These are phyloP conservation scores for Pseudomyrmex concolor DNA, from an alignment of 1,140 invertebrate genomes.

Conservation along the genomic window DNA sequence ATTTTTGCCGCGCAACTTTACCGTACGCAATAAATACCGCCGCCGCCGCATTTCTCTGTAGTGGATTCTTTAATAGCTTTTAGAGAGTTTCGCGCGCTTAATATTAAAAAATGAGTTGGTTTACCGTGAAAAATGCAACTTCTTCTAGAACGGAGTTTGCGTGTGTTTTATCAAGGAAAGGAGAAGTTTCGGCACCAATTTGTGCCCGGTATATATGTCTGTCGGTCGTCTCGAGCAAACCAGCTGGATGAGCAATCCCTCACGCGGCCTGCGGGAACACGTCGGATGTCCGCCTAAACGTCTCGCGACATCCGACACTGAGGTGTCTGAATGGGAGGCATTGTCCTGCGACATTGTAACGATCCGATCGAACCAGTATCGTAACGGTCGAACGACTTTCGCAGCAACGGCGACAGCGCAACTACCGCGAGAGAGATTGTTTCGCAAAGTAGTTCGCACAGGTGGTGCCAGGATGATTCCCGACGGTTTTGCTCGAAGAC, in stretches of 20 bases:
- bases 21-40: conserved; percentile 11
- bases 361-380: conserved; percentile 72
- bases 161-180: conserved; percentile 10
- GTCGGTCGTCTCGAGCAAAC: conserved; percentile 5
- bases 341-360: conserved; percentile 71
- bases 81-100: neutral
- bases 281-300: conserved; percentile 38
- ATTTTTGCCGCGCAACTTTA: conserved; percentile 44
- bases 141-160: conserved; percentile 10
- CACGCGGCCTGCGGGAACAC: conserved; percentile 15
- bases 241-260: conserved; percentile 53
- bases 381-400: conserved; percentile 71
- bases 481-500: conserved; percentile 63
- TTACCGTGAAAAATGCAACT: conserved; percentile 13
- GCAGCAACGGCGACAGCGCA: conserved; percentile 22
- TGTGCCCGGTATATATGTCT: too few relatives aligned
- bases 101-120: too few relatives aligned
- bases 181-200: conserved; percentile 31
- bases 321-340: conserved; percentile 65
- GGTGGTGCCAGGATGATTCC: conserved; percentile 70
- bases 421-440: conserved; percentile 70
- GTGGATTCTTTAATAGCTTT: neutral
- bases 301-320: conserved; percentile 68
- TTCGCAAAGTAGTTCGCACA: conserved; percentile 74
- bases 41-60: neutral